Base-by-base conservation (phyloP, 1,140 invertebrate genomes). In the Drosophila neocordata region DNA sequence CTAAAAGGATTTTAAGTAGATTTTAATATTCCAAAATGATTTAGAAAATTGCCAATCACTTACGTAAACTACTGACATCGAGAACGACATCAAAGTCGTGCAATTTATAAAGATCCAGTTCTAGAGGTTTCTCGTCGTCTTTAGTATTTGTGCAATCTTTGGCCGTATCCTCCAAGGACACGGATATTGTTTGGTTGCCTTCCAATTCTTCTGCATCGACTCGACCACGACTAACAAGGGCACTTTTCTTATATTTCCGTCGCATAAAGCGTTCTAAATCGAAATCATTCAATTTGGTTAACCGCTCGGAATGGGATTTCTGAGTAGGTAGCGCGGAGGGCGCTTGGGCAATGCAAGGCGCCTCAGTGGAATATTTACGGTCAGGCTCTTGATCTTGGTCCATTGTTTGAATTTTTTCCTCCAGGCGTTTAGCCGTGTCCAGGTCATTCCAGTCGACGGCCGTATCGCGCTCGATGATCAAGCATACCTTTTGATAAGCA, bases 391-490 rank as follows among this genome's bases (percentile, higher is more conserved):
- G 7, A 8, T 15, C 12, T 13, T 69, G 48, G 18, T 81, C 79
- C 4, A 78, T 66, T 37, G 34, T 48, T 12, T 55, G 44, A 12
- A 82, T 81, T n/a, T 73, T 8, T 3, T 41, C 52, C 1, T 81
- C 79, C 12, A 81, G 2, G 6, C 8, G 9, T 1, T 22, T 22
- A 4, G 71, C 59, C n/a, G 51, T 64, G 13, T 64, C 53, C 31
- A 55, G 0, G 7, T 81, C 65, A 18, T 82, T 64, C 1, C 22
- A 11, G 1, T 37, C 51, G 2, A 67, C 18, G 0, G 79, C 79
- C 31, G 44, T 58, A n/a, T 77, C 69, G 1, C 69, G 62, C 20
- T 77, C 58, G 59, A 52, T 74, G 5, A 82, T 62, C 12, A 82
- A 15, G 1, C 51, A 15, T 0, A 74, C 38, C 20, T 81, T 82